phyloP scores from a whole-genome alignment of 2,888 invertebrate species.

The Venustoraphidia nigricollis region DNA sequence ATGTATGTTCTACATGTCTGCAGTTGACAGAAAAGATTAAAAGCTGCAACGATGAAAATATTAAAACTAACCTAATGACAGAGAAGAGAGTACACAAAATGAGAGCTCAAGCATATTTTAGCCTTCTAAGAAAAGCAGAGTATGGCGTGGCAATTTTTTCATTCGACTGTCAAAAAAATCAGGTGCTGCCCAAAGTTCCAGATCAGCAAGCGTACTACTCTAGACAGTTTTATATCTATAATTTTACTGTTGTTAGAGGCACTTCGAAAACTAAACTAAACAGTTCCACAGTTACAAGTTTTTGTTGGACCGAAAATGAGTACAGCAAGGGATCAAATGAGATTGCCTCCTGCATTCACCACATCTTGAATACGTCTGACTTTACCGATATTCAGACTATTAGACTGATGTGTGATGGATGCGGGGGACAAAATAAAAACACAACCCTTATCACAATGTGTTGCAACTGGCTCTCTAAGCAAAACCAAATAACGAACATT shows the following conservation, averaged over 20 bases:
- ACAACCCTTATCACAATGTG: conserved; percentile 16
- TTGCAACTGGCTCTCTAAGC: conserved; percentile 13
- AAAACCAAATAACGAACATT: conserved; percentile 9
- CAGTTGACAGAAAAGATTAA: conserved; percentile 16
- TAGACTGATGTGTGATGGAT: conserved; percentile 14
- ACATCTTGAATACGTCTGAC: conserved; percentile 12
- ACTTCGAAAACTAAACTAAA: conserved; percentile 3
- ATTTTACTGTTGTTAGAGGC: conserved; percentile 10
- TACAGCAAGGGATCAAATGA: conserved; percentile 15
- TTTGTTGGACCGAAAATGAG: conserved; percentile 13
- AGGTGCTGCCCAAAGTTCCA: conserved; percentile 15
- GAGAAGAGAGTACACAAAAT: conserved; percentile 14
- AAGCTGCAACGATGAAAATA: conserved; percentile 9
- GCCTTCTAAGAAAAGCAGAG: conserved; percentile 12
- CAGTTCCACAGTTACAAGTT: neutral
- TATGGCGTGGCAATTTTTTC: conserved; percentile 14
- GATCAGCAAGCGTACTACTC: conserved; percentile 11
- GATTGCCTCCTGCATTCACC: conserved; percentile 16
- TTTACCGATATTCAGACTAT: conserved; percentile 8
- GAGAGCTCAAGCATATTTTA: conserved; percentile 16
- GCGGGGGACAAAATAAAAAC: conserved; percentile 17
- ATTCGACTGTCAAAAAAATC: conserved; percentile 17
- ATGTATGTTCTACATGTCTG: conserved; percentile 16
- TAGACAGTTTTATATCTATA: conserved; percentile 10
- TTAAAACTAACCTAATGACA: conserved; percentile 12